Evolutionary conservation across 2,888 invertebrate genomes (phyloP), one percentile per base, ranked within the genome.

Genomic region (Gari tellinella): DNA sequence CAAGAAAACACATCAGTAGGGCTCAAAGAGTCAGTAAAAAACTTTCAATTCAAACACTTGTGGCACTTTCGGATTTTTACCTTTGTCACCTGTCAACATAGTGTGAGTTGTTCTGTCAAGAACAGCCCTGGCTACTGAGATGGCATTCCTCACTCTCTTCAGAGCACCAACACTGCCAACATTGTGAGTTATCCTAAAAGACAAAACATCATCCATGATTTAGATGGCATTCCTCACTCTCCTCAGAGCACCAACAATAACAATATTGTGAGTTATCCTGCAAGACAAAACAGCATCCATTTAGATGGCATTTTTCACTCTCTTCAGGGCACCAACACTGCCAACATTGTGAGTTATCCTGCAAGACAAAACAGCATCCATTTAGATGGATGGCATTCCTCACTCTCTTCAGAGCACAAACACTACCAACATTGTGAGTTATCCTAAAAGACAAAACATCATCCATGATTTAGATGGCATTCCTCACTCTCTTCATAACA

Each of bases 271-370:
- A 66, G 94, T 94, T 0, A 99, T 98, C 88, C 96, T 94, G 74
- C 98, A 96, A 90, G 99, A 92, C 0, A 99, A 97, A 90, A 95
- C 94, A 62, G 97, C 93, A 0, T 99, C 99, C 0, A 99, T 98
- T 21, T 95, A 94, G 78, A 97, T 95, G 0, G 97, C 99, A 89
- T 94, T 94, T 93, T 97, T 98, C 0, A 99, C 94, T 64, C 95
- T 93, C 57, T 96, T 94, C 55, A 99, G 89, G 14, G 95, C 95
- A 3, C 95, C 99, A 0, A 99, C 97, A 2, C 97, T 96, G 5
- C 99, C 99, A 15, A 93, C 93, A 69, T 92, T 90, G 84, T 81
- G 83, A 1, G 81, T 31, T 7, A 10, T 10, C 4, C 31, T 31
- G 10, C 31, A 31, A 10, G 10, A 31, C 5, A 31, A 31, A 4